Percentiles rank a stretch among this genome's conserved stretches.
Evolutionary conservation across 2,113 vertebrate species (phyloP).

Genomic region (Hemibates koningsi): DNA sequence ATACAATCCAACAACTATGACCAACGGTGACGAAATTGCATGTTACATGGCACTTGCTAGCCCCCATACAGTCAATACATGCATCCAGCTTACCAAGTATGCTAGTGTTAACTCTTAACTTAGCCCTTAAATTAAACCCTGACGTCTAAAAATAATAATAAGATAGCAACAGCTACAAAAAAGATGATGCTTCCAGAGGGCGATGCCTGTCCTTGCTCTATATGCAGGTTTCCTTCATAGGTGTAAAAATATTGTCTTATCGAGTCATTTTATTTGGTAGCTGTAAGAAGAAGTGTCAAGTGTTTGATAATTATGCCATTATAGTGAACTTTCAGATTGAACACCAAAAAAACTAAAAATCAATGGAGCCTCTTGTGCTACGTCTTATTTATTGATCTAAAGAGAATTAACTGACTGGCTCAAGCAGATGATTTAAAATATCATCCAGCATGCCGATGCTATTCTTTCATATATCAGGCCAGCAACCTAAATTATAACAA

Average conservation of each 20-base stretch:
- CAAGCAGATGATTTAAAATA: background rate
- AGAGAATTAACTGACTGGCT: background rate
- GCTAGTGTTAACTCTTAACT: background rate
- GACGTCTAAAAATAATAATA: background rate
- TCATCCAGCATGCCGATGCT: background rate
- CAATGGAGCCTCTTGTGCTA: background rate
- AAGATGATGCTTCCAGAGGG: background rate
- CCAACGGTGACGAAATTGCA: rapidly evolving
- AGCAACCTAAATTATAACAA: conserved; percentile 6
- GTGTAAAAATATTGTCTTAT: background rate
- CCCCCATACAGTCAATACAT: background rate
- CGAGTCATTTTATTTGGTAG: background rate
- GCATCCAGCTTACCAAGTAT: background rate
- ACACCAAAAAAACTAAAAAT: background rate
- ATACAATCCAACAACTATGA: background rate
- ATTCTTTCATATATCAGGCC: background rate
- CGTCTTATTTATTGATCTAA: background rate
- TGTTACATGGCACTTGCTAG: background rate
- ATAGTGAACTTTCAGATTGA: background rate
- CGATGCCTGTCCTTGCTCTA: background rate
- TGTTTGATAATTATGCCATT: background rate
- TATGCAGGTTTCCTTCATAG: background rate
- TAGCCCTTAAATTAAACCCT: background rate
- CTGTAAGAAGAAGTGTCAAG: background rate
- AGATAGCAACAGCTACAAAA: background rate